Evolutionary conservation across 2,888 invertebrate species (phyloP), one percentile per base, ranked within the genome.

Genomic region (Apamea crenata): DNA sequence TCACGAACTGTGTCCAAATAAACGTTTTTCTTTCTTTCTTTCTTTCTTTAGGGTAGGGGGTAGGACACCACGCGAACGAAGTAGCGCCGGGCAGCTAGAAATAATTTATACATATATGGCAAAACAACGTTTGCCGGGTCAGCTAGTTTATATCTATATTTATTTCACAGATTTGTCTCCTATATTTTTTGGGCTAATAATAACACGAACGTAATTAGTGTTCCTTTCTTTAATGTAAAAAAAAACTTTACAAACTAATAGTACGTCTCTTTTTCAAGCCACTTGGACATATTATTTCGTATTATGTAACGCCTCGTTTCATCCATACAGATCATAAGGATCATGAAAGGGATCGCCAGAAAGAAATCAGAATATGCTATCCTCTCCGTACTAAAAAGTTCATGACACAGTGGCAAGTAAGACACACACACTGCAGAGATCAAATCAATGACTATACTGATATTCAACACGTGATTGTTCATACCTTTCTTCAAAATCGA

Each of bases 401-500:
- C 97, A 91, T 98, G 97, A 95, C 98, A 98, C 68, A 98, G 94
- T 3, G 98, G 98, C 85, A 97, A 94, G 93, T 98, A 98, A 12
- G 98, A 97, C 56, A 98, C 97, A 90, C 98, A 92, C 69, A 97
- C 94, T 32, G 98, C 98, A 36, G 98, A 96, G 25, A 97, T 91
- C 36, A 98, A 97, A 93, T 98, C 97, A 77, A 98, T 94, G 0
- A 98, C 70, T 75, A 98, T 97, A 84, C 98, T 97, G 0, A 97
- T 89, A 89, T 98, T 98, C 59, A 98, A 92, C 8, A 97, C 96
- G 93, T 97, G 97, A 89, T 98, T 98, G 47, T 94, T 97, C 98
- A 98, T 98, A 83, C 98, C 98, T 91, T 98, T 98, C 88, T 98
- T 97, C 73, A 98, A 90, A 59, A 98, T 94, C 0, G 98, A 98